A percentile compares a stretch with the other conserved stretches of the same genome.
phyloP scores from a whole-genome alignment of 2,113 vertebrate species.

The Dasyprocta punctata region DNA sequence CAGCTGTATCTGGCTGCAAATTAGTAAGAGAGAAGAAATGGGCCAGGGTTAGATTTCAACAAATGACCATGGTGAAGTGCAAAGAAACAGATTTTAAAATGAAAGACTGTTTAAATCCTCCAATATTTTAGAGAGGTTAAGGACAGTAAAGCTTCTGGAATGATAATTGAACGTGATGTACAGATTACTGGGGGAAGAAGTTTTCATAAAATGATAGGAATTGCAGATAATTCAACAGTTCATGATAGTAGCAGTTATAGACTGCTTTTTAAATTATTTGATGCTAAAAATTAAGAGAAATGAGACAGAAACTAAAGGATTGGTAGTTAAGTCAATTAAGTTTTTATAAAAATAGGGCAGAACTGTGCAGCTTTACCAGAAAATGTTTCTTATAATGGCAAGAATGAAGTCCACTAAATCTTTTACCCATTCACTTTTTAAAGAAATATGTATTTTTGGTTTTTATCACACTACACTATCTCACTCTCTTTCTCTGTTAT shows the following conservation, averaged over 20 bases:
- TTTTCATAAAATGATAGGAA: not conserved
- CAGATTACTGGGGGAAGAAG: not conserved
- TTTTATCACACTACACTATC: not conserved
- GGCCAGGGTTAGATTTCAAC: not conserved
- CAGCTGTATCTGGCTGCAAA: not conserved
- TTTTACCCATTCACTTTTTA: not conserved
- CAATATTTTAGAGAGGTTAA: not conserved
- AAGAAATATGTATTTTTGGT: not conserved
- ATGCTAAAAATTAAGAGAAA: conserved; percentile 5
- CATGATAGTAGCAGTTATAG: not conserved
- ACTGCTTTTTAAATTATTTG: not conserved
- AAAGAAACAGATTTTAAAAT: not conserved
- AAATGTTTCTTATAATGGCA: not conserved
- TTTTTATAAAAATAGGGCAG: conserved; percentile 6
- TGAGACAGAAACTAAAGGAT: not conserved
- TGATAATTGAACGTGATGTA: not conserved
- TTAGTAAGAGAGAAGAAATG: not conserved
- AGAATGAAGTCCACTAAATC: not conserved
- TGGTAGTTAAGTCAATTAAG: not conserved
- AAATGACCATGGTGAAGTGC: not conserved
- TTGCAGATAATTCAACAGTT: not conserved
- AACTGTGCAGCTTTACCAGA: not conserved
- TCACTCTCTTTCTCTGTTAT: not conserved
- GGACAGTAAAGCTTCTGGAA: not conserved
- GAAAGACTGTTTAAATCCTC: not conserved